phyloP scores from a whole-genome alignment of 2,797 vertebrate species.

The Ptychobarbus kaznakovi region DNA sequence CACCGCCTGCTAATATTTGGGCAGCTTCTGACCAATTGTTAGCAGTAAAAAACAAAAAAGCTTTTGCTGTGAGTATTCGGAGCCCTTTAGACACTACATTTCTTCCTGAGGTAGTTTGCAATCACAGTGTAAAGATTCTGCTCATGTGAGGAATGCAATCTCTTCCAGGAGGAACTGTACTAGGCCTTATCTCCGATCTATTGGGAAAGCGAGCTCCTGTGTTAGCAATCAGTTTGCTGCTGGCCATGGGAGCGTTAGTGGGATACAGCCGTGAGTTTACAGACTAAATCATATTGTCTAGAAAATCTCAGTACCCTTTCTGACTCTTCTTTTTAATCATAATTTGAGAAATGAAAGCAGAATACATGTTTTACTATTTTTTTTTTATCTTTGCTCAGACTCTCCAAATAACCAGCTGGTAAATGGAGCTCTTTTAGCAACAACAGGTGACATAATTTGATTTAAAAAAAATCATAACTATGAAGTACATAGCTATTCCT shows the following conservation, averaged over 20 bases:
- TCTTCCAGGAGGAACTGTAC: slow-evolving; percentile 88
- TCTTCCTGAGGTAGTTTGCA: background rate
- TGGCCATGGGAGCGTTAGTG: slow-evolving; percentile 87
- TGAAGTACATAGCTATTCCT: background rate
- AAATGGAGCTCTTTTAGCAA: slow-evolving; percentile 86
- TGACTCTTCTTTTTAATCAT: background rate
- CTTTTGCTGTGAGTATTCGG: background rate
- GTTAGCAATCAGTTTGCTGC: slow-evolving; percentile 83
- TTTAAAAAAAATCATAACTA: background rate
- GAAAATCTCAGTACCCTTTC: background rate
- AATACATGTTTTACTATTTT: background rate
- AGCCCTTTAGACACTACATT: background rate
- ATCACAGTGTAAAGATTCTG: background rate
- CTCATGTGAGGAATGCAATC: background rate
- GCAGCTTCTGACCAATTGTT: too few relatives aligned
- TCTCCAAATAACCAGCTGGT: slow-evolving; percentile 88
- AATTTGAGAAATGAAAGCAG: background rate
- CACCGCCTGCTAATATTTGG: too few relatives aligned
- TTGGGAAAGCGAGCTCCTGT: slow-evolving; percentile 92
- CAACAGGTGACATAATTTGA: slow-evolving; percentile 77
- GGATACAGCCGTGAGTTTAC: slow-evolving; percentile 93
- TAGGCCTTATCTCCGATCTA: slow-evolving; percentile 90
- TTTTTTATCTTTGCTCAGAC: slow-evolving; percentile 70
- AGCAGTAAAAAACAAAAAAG: too few relatives aligned
- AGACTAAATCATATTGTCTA: background rate